A percentile compares a stretch with the other conserved stretches of the same genome.
Conservation (phyloP, 2,113 vertebrate genomes). For the Thomomys bottae region DNA sequence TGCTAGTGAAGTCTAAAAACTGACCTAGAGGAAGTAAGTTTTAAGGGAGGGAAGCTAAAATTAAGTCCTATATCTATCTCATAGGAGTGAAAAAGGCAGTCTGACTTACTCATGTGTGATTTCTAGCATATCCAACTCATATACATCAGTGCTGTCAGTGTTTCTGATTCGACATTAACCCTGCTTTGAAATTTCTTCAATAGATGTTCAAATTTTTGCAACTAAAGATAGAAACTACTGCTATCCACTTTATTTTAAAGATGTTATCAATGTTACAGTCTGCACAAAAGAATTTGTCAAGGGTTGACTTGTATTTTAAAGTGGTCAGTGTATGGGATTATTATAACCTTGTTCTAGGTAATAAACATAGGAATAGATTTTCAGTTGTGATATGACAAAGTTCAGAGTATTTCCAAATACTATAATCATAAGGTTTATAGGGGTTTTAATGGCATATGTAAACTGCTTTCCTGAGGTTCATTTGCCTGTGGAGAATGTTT, state of each 20-base stretch:
- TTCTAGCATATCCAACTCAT: background rate
- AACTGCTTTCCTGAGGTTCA: background rate
- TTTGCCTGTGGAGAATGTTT: background rate
- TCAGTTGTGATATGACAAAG: background rate
- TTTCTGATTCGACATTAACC: background rate
- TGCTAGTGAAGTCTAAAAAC: background rate
- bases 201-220: background rate
- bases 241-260: background rate
- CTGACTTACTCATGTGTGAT: background rate
- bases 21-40: background rate
- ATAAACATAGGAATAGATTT: background rate
- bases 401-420: background rate
- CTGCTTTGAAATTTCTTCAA: background rate
- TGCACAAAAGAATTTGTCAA: background rate
- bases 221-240: background rate
- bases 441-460: background rate
- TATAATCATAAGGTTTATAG: background rate
- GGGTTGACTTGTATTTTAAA: slow-evolving; percentile 9
- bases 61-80: background rate
- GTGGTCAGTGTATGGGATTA: background rate
- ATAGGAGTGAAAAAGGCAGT: background rate
- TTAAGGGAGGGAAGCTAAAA: background rate
- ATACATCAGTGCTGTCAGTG: background rate
- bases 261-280: background rate
- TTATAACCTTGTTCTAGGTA: background rate